Conservation (phyloP, 2,888 invertebrate species). For the Pandemis cinnamomeana region DNA sequence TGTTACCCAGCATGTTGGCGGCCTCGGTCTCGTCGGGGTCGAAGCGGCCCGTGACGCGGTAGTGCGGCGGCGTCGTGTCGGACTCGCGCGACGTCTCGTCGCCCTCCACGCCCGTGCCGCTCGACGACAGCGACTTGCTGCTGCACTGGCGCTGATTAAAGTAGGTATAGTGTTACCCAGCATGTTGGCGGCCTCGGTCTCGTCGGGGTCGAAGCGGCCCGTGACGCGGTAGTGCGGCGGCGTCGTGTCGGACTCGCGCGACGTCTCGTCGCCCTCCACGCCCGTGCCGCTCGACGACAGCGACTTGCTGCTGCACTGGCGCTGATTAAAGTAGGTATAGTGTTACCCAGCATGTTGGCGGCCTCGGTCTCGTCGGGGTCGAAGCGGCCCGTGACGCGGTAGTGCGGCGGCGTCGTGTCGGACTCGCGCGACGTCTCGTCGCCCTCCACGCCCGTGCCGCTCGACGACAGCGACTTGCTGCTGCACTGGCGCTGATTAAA, state of each 20-base stretch:
- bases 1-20: conserved; percentile 95
- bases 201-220: conserved; percentile 95
- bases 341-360: conserved; percentile 95
- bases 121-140: conserved; percentile 84
- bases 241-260: conserved; percentile 93
- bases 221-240: conserved; percentile 93
- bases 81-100: conserved; percentile 96
- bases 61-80: conserved; percentile 93
- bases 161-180: conserved; percentile 90
- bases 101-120: conserved; percentile 87
- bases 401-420: conserved; percentile 93
- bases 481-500: too few species aligned
- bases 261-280: conserved; percentile 94
- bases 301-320: conserved; percentile 86
- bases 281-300: conserved; percentile 80
- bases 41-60: conserved; percentile 91
- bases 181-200: conserved; percentile 98
- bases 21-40: conserved; percentile 98
- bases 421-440: conserved; percentile 96
- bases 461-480: conserved; percentile 84
- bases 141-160: too few species aligned
- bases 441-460: conserved; percentile 87
- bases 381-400: conserved; percentile 91
- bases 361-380: conserved; percentile 98
- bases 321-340: too few species aligned